These are phyloP conservation scores for Heliconius cydno DNA, from an alignment of 2,888 invertebrate species.

Conservation along the genomic window DNA sequence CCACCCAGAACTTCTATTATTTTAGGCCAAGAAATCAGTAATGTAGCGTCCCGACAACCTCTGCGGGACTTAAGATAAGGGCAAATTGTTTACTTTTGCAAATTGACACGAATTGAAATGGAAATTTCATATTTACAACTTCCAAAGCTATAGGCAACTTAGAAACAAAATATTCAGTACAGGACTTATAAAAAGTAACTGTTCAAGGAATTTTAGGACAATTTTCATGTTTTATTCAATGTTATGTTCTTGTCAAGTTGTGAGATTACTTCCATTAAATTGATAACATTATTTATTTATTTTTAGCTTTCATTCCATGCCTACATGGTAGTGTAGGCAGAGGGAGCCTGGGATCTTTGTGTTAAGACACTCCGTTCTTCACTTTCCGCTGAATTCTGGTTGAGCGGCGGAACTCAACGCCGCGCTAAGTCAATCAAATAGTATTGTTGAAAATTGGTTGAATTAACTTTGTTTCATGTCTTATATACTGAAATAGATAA, in stretches of 20 bases:
- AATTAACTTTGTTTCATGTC: background rate
- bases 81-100: slow-evolving; percentile 37
- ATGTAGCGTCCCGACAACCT: slow-evolving; percentile 29
- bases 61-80: slow-evolving; percentile 35
- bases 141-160: slow-evolving; percentile 7
- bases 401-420: no score
- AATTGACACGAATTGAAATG: slow-evolving; percentile 40
- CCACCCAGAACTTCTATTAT: slow-evolving; percentile 25
- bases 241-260: background rate
- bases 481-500: background rate
- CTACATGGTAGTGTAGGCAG: no score
- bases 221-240: slow-evolving; percentile 16
- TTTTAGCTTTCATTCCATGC: no score
- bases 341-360: no score
- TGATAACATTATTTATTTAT: no score
- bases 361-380: no score
- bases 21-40: slow-evolving; percentile 34
- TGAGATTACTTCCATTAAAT: background rate
- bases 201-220: background rate
- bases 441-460: background rate
- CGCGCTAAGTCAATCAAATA: no score
- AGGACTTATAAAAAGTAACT: background rate
- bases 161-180: slow-evolving; percentile 8
- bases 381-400: no score
- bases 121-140: slow-evolving; percentile 30